Evolutionary conservation across 2,113 vertebrate genomes (phyloP).

Genomic region (Plestiodon gilberti): DNA sequence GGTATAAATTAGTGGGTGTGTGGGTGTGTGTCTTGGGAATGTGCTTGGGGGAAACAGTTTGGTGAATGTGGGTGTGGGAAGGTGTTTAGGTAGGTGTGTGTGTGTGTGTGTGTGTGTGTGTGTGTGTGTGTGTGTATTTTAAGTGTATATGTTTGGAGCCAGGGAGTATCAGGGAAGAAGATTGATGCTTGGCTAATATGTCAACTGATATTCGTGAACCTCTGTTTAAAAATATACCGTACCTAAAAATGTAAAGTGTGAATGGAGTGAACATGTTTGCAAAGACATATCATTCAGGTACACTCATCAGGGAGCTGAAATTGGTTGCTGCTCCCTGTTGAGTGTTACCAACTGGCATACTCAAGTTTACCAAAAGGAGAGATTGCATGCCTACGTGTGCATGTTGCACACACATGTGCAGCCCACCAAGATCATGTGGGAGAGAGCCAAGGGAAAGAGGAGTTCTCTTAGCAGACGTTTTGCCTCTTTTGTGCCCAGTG

Average conservation of each 20-base stretch:
- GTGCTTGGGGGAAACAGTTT: too few species aligned
- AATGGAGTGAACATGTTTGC: neutral
- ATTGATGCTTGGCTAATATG: too few species aligned
- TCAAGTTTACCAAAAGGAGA: neutral
- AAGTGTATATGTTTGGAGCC: too few species aligned
- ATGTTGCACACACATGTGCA: neutral
- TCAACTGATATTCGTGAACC: too few species aligned
- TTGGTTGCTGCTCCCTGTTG: neutral
- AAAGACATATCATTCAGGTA: neutral
- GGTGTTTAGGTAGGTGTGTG: too few species aligned
- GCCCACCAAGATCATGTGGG: neutral
- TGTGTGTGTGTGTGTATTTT: too few species aligned
- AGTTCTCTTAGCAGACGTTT: neutral
- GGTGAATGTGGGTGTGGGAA: too few species aligned
- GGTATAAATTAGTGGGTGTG: too few species aligned
- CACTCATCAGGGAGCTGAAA: neutral
- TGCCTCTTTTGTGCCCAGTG: neutral
- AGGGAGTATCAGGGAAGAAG: too few species aligned
- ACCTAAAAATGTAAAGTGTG: neutral
- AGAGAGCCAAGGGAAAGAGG: neutral
- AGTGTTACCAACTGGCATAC: neutral
- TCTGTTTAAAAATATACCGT: neutral
- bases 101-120: too few species aligned
- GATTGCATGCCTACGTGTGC: neutral
- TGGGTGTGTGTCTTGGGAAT: too few species aligned